A percentile compares a stretch with the other conserved stretches of the same genome.
phyloP scores from a whole-genome alignment of 2,888 invertebrate genomes.

The Perithous albicinctus region DNA sequence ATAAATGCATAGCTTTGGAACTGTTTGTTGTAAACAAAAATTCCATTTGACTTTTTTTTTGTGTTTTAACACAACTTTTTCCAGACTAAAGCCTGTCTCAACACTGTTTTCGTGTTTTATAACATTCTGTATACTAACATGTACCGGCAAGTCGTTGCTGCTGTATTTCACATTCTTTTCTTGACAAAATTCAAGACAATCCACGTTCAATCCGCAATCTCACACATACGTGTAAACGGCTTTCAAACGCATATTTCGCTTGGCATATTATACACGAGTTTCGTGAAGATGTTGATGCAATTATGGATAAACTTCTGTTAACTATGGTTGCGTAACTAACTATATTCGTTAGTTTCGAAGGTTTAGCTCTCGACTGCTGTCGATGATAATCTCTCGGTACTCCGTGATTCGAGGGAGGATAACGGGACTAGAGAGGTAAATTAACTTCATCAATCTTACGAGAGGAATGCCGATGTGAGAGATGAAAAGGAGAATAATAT shows the following conservation, averaged over 20 bases:
- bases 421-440: background rate
- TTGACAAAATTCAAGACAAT: conserved; percentile 1
- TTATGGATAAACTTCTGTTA: background rate
- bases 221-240: background rate
- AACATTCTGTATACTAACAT: background rate
- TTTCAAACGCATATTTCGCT: background rate
- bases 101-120: background rate
- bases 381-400: conserved; percentile 10
- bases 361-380: conserved; percentile 16
- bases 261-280: conserved; percentile 2
- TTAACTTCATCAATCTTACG: background rate
- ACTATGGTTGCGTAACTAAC: background rate
- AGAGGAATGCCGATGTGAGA: background rate
- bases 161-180: background rate
- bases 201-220: background rate
- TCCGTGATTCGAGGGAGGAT: conserved; percentile 17
- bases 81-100: background rate
- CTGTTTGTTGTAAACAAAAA: background rate
- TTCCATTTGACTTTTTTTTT: background rate
- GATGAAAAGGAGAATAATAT: conserved; percentile 4
- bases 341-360: background rate
- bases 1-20: background rate
- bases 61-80: background rate
- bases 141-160: background rate
- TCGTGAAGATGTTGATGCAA: conserved; percentile 30